A percentile compares a stretch with the other conserved stretches of the same genome.
phyloP scores from a whole-genome alignment of 2,797 vertebrate genomes.

The Acestrorhynchus altus region DNA sequence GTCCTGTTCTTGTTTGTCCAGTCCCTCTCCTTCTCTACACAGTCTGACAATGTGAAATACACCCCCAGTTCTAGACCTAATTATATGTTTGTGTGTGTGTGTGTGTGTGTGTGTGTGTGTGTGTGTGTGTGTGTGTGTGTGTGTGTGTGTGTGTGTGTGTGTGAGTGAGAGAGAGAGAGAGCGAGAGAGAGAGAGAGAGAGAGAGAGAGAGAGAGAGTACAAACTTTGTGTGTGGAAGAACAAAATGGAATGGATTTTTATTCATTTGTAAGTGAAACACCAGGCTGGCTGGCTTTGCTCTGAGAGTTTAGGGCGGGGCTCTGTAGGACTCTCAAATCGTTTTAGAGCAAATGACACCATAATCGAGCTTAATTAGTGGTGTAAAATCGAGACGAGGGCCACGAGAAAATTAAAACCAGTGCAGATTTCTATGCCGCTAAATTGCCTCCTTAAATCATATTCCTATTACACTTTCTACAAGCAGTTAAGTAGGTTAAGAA shows the following conservation, averaged over 20 bases:
- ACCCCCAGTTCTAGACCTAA: too few species aligned
- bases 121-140: neutral
- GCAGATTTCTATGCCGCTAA: conserved; percentile 73
- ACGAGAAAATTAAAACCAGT: conserved; percentile 80
- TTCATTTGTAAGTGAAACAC: conserved; percentile 77
- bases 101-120: too few species aligned
- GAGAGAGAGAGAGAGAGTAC: too few species aligned
- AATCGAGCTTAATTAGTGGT: conserved; percentile 85
- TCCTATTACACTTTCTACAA: conserved; percentile 74
- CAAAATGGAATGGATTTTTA: conserved; percentile 80
- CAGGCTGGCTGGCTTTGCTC: conserved; percentile 56
- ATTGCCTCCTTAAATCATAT: conserved; percentile 75
- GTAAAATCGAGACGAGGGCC: conserved; percentile 79
- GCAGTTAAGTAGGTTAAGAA: conserved; percentile 72
- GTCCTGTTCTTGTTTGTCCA: too few species aligned
- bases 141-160: neutral
- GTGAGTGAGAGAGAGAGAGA: too few species aligned
- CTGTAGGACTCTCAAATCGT: conserved; percentile 68
- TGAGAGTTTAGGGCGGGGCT: conserved; percentile 51
- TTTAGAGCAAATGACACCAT: conserved; percentile 80
- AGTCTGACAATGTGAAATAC: too few species aligned
- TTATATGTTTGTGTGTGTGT: too few species aligned
- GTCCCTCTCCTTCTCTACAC: too few species aligned
- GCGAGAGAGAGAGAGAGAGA: too few species aligned
- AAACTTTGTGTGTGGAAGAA: conserved; percentile 37